Evolutionary conservation across 2,113 vertebrate genomes (phyloP).

Genomic region (Pygoscelis antarcticus): DNA sequence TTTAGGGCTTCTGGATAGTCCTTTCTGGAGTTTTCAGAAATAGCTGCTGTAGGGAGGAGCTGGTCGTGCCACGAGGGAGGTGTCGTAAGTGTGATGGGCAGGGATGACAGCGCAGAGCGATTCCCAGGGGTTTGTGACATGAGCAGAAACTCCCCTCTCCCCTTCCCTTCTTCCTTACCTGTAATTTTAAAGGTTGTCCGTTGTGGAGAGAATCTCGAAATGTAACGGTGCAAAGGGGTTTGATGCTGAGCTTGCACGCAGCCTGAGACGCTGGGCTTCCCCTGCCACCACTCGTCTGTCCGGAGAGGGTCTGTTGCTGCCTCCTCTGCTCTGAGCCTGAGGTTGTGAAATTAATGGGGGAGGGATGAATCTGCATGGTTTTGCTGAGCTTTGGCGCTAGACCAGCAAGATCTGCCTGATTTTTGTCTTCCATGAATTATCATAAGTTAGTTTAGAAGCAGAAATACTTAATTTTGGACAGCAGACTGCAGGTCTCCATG

Average conservation of each 20-base stretch:
- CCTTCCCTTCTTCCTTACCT: not conserved
- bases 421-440: not conserved
- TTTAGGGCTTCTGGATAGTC: not conserved
- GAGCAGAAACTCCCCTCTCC: not conserved
- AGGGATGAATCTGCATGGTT: not conserved
- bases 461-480: not conserved
- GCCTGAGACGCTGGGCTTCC: not conserved
- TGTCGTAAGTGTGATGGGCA: not conserved
- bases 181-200: not conserved
- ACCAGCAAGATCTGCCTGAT: not conserved
- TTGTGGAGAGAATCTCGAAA: rapidly evolving
- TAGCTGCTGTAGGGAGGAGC: not conserved
- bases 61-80: not conserved
- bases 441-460: not conserved
- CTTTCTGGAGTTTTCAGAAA: not conserved
- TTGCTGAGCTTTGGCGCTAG: not conserved
- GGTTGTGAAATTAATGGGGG: not conserved
- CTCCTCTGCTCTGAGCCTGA: not conserved
- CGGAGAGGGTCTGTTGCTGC: not conserved
- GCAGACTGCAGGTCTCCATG: not conserved
- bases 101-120: not conserved
- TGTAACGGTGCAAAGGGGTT: not conserved
- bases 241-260: not conserved
- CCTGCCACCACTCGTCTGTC: not conserved
- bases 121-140: not conserved